phyloP scores from a whole-genome alignment of 1,140 invertebrate genomes.

The Arion vulgaris region DNA sequence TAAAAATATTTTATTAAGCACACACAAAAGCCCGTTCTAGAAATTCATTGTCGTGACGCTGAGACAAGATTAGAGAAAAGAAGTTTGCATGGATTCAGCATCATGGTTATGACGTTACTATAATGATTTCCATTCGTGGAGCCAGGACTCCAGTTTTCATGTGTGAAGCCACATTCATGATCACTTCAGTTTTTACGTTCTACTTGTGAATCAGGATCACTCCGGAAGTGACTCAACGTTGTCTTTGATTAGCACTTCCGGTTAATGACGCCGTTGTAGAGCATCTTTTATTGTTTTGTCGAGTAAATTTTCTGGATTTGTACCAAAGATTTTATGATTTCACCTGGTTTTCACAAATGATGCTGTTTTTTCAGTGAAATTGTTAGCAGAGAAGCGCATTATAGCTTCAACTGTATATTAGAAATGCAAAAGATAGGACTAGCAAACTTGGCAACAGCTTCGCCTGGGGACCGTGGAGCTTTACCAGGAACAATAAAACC shows the following conservation, averaged over 20 bases:
- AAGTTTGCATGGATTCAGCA: no score
- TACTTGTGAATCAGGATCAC: no score
- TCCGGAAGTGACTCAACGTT: neutral
- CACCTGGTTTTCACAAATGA: neutral
- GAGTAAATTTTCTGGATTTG: no score
- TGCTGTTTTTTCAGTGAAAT: neutral
- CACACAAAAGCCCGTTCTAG: no score
- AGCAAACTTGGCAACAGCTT: neutral
- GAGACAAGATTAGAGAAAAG: no score
- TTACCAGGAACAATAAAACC: constrained; percentile 25
- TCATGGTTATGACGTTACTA: no score
- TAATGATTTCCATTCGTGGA: no score
- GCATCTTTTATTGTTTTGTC: neutral
- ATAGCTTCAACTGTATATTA: neutral
- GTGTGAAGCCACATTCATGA: neutral
- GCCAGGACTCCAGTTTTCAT: no score
- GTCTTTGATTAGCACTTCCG: neutral
- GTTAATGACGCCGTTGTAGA: neutral
- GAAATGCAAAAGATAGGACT: neutral
- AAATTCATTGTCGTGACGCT: no score
- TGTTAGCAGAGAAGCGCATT: neutral
- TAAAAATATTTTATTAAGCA: no score
- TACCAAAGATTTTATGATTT: neutral
- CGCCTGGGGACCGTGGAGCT: neutral
- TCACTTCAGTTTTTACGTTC: no score